These are phyloP conservation scores for Troides oblongomaculatus DNA, from an alignment of 2,888 invertebrate species.

Conservation along the genomic window DNA sequence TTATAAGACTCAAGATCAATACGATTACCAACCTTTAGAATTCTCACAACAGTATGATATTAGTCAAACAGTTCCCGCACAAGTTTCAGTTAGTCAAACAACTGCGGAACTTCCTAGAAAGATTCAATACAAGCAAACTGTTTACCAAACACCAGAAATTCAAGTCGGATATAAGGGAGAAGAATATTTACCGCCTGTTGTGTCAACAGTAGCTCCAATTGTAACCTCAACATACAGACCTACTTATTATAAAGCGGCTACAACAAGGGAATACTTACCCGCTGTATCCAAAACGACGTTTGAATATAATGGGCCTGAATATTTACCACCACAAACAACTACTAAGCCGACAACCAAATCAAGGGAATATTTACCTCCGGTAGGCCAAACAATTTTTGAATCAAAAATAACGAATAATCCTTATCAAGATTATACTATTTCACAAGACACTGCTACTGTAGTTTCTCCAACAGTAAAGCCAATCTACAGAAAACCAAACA, in stretches of 20 bases:
- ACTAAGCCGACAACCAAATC: conserved; percentile 31
- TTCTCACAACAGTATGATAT: conserved; percentile 44
- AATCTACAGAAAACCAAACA: conserved; percentile 56
- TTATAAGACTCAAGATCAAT: conserved; percentile 48
- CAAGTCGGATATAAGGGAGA: conserved; percentile 64
- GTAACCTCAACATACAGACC: conserved; percentile 51
- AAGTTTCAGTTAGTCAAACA: conserved; percentile 37
- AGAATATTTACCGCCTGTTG: conserved; percentile 67
- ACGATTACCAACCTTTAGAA: conserved; percentile 47
- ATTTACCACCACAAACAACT: conserved; percentile 59
- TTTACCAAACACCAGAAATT: conserved; percentile 64
- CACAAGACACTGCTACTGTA: conserved; percentile 34
- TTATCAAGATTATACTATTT: conserved; percentile 49
- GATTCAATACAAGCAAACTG: conserved; percentile 53
- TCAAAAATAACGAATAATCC: conserved; percentile 50
- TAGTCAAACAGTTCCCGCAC: conserved; percentile 30
- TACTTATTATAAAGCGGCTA: conserved; percentile 50
- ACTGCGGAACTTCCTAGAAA: conserved; percentile 56
- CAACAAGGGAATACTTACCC: conserved; percentile 45
- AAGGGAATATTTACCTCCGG: conserved; percentile 34
- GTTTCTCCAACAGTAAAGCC: conserved; percentile 44
- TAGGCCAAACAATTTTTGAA: conserved; percentile 32
- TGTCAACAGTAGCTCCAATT: conserved; percentile 41
- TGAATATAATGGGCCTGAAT: conserved; percentile 56
- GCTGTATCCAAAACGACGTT: conserved; percentile 35